These are phyloP conservation scores for Stegana nigrithorax DNA, from an alignment of 2,888 invertebrate species.

Conservation along the genomic window DNA sequence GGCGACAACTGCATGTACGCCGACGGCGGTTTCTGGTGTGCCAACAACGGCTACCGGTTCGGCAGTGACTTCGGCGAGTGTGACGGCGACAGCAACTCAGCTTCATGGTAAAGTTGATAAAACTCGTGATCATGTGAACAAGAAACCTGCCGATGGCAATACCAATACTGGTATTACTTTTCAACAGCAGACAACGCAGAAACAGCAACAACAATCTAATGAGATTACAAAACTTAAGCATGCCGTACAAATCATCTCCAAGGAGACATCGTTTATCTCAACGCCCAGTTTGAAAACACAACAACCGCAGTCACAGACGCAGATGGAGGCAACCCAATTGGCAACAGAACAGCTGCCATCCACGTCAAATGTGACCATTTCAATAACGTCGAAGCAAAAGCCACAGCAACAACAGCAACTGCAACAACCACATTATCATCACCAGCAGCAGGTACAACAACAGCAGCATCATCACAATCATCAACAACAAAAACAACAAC, in stretches of 20 bases:
- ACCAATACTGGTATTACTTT: background rate
- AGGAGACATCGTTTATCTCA: slow-evolving; percentile 73
- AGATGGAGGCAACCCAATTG: slow-evolving; percentile 24
- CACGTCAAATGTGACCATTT: slow-evolving; percentile 49
- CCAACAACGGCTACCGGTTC: slow-evolving; percentile 23
- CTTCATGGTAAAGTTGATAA: no score
- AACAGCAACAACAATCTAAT: background rate
- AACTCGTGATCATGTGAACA: no score
- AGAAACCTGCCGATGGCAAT: background rate
- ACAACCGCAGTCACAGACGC: slow-evolving; percentile 25
- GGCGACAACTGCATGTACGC: slow-evolving; percentile 11
- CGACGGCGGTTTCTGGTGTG: slow-evolving; percentile 65
- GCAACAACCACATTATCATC: slow-evolving; percentile 9
- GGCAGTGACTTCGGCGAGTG: slow-evolving; percentile 16
- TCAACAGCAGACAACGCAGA: slow-evolving; percentile 17
- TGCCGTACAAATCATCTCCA: slow-evolving; percentile 68
- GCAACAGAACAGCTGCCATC: slow-evolving; percentile 16
- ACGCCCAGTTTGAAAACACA: slow-evolving; percentile 59
- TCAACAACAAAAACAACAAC: slow-evolving; percentile 24
- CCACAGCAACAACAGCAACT: slow-evolving; percentile 14
- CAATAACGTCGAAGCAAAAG: slow-evolving; percentile 49
- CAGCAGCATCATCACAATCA: slow-evolving; percentile 25
- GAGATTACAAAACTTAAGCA: slow-evolving; percentile 39
- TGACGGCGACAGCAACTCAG: slow-evolving; percentile 13
- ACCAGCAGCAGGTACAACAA: slow-evolving; percentile 36